Percentiles rank a stretch among this genome's conserved stretches.
Evolutionary conservation across 1,140 invertebrate genomes (phyloP).

Genomic region (Paraescarpia echinospica): DNA sequence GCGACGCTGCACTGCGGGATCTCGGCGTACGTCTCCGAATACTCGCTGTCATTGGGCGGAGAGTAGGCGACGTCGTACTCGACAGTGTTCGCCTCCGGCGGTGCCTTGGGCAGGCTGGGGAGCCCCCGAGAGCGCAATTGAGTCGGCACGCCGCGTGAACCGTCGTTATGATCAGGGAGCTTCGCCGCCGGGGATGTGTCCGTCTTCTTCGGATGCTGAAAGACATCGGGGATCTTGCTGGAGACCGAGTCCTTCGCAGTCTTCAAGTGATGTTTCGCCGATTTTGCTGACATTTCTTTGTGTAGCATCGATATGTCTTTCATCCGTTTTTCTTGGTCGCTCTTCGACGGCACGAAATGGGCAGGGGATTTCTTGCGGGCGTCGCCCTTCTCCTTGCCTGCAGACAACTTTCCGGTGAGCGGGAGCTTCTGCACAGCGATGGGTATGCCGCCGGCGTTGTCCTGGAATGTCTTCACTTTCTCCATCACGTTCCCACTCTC

Average conservation of each 20-base stretch:
- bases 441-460: neutral
- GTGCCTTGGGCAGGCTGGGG: neutral
- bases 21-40: neutral
- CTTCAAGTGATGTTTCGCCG: neutral
- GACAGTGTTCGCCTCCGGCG: neutral
- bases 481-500: neutral
- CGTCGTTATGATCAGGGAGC: neutral
- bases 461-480: neutral
- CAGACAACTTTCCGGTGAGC: neutral
- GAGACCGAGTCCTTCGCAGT: neutral
- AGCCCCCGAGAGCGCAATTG: neutral
- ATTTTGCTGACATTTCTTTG: neutral
- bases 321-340: neutral
- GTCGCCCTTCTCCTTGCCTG: neutral
- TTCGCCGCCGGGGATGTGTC: neutral
- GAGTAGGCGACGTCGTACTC: neutral
- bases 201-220: neutral
- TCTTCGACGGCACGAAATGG: neutral
- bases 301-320: neutral
- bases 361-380: neutral
- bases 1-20: neutral
- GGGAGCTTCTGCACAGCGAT: neutral
- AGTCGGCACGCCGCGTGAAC: neutral
- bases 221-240: neutral
- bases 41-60: neutral